Conservation (phyloP, 2,888 invertebrate species). For the Chrysomela aeneicollis region DNA sequence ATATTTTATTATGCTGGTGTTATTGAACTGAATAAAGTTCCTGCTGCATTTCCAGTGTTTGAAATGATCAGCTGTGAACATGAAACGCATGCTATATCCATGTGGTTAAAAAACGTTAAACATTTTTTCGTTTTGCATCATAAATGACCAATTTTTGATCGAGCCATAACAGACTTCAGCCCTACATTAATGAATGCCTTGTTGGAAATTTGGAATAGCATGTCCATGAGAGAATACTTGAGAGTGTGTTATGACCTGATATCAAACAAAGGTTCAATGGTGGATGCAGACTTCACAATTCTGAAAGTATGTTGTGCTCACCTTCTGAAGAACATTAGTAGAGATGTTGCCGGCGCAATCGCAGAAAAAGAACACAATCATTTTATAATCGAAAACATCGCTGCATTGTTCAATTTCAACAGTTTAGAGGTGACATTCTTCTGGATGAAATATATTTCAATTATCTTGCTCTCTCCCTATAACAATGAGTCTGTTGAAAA, state of each 20-base stretch:
- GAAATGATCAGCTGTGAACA: conserved; percentile 12
- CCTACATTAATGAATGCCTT: not conserved
- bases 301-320: conserved; percentile 1
- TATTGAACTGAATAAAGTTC: too few species aligned
- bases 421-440: not conserved
- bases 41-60: conserved; percentile 5
- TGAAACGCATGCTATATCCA: not conserved
- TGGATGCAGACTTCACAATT: not conserved
- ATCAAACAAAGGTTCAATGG: not conserved
- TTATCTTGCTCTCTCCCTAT: not conserved
- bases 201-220: not conserved
- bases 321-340: conserved; percentile 1
- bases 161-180: conserved; percentile 7
- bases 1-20: too few species aligned
- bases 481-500: not conserved
- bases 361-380: not conserved
- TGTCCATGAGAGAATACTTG: not conserved
- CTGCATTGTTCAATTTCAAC: not conserved
- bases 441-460: not conserved
- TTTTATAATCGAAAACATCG: conserved; percentile 3
- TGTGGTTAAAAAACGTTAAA: conserved; percentile 2
- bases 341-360: not conserved
- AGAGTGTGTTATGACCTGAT: not conserved
- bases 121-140: not conserved
- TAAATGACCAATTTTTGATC: conserved; percentile 1